These are phyloP conservation scores for Pardosa pseudoannulata DNA, from an alignment of 2,888 invertebrate genomes.

Conservation along the genomic window DNA sequence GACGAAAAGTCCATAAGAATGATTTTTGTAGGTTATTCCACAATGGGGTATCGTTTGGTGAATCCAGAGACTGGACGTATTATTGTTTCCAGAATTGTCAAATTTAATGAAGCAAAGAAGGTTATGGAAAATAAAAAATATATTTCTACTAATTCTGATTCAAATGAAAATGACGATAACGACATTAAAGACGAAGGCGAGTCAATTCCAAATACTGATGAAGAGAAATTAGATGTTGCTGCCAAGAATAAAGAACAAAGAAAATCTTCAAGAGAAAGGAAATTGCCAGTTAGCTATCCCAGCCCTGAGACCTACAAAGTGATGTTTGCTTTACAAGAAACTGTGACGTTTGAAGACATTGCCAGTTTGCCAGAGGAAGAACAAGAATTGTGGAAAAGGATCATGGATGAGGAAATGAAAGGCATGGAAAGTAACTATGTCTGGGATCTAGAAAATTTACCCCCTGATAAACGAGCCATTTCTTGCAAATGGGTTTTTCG, in stretches of 20 bases:
- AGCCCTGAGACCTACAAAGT: neutral
- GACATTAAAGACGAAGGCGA: no score
- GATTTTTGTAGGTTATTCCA: neutral
- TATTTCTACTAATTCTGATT: no score
- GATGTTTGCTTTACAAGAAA: neutral
- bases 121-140: no score
- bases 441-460: constrained; percentile 5
- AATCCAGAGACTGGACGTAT: neutral
- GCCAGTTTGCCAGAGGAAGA: neutral
- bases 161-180: no score
- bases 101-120: constrained; percentile 7
- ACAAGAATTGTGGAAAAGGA: neutral
- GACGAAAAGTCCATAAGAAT: neutral
- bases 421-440: neutral
- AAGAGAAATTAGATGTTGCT: no score
- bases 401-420: constrained; percentile 16
- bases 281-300: neutral
- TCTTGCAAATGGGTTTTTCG: neutral
- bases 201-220: no score
- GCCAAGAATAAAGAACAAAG: neutral
- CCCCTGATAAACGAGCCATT: neutral
- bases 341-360: constrained; percentile 17
- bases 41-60: neutral
- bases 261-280: neutral
- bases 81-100: neutral